These are phyloP conservation scores for Spilogale gracilis DNA, from an alignment of 2,113 vertebrate species.

Conservation along the genomic window DNA sequence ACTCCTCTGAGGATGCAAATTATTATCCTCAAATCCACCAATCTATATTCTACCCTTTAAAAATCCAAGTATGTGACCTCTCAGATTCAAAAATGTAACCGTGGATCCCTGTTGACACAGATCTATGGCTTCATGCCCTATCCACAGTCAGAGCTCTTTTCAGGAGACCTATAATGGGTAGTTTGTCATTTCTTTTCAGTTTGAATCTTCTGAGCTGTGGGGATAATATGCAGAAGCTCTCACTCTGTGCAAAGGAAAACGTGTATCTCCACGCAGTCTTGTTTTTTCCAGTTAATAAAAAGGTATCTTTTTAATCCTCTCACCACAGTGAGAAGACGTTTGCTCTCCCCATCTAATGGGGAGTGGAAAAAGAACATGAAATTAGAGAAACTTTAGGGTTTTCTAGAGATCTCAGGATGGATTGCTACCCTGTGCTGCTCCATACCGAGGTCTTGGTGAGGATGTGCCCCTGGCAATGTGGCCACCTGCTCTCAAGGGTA, in stretches of 20 bases:
- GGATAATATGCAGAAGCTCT: neutral
- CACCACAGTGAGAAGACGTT: neutral
- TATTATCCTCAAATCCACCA: neutral
- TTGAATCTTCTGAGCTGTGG: neutral
- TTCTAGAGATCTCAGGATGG: neutral
- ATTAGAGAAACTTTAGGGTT: neutral
- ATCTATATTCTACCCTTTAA: neutral
- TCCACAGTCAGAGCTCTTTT: neutral
- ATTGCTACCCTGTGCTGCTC: neutral
- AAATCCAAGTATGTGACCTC: neutral
- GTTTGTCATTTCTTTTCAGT: neutral
- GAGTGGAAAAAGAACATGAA: neutral
- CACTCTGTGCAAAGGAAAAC: neutral
- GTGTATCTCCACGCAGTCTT: neutral
- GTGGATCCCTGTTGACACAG: neutral
- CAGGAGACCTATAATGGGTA: too few relatives aligned
- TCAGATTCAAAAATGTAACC: neutral
- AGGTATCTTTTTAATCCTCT: neutral
- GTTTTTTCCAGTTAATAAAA: neutral
- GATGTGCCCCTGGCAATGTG: rapidly evolving
- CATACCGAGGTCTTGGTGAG: neutral
- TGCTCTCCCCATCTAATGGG: neutral
- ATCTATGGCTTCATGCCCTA: neutral
- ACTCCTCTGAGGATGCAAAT: neutral
- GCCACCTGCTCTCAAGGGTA: too few relatives aligned